Evolutionary conservation across 1,140 invertebrate genomes (phyloP), one percentile per base, ranked within the genome.

Genomic region (Chelonus insularis): DNA sequence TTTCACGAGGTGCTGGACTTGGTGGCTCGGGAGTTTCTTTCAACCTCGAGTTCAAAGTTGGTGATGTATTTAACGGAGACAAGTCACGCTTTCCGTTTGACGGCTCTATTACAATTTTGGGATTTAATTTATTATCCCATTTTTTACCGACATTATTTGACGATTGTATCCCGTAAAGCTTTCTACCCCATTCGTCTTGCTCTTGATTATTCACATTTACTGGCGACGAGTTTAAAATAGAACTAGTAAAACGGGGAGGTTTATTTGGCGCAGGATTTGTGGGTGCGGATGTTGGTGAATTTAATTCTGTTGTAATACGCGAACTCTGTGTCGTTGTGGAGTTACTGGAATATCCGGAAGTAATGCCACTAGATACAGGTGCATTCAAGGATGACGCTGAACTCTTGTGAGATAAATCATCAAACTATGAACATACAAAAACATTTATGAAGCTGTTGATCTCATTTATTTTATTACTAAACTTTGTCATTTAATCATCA

Each of bases 341-440:
- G n/a, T 56, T 61, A 47, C 57, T 60, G 5, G 59, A 59, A 36
- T 52, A 65, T 12, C 47, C 57, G 23, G 54, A 52, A 11, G 65
- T 65, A 6, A 56, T 18, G 41, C 43, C 37, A 61, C 54, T 39
- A 63, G 54, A 57, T 64, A 70, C 79, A 72, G 77, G 78, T 36
- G 72, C 68, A 75, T 91, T 91, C 1, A 94, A 75, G 9, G 91
- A 93, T 73, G 91, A 93, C 3, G 87, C 89, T 9, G 91, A 94
- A 75, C 92, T 93, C 78, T 93, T 93, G 71, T 94, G 91, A 7
- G 91, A 94, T 34, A 94, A 78, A 76, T 93, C 91, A 77, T 94
- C 92, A 78, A 94, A 91, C 77, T 87, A 63, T 32, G 16, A 57
- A 48, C 23, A 55, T 45, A 18, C 25, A 51, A 51, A n/a, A 39